Evolutionary conservation across 2,113 vertebrate genomes (phyloP).

Genomic region (Typhlomys cinereus): DNA sequence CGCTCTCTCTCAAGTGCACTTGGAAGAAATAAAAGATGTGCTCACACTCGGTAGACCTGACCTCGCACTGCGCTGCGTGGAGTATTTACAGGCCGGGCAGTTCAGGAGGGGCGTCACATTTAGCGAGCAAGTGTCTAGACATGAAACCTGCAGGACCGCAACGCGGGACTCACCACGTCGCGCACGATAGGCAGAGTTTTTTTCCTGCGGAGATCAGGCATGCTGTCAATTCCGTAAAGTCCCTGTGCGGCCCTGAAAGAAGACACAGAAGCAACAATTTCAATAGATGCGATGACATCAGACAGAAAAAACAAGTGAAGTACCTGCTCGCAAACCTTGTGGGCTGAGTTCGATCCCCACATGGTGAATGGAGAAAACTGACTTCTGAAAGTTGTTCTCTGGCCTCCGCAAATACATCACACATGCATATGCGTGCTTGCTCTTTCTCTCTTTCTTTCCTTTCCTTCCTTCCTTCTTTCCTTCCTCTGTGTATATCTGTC

Average conservation of each 20-base stretch:
- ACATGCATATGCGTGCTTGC: too few relatives aligned
- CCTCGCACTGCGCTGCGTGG: slow-evolving; percentile 27
- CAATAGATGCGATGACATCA: background rate
- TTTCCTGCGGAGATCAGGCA: slow-evolving; percentile 98
- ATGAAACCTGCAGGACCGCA: background rate
- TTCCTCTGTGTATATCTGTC: too few relatives aligned
- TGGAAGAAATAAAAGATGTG: slow-evolving; percentile 17
- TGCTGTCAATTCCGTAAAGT: slow-evolving; percentile 98
- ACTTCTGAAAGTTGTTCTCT: too few relatives aligned
- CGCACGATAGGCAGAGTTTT: slow-evolving; percentile 97
- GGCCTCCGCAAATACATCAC: too few relatives aligned
- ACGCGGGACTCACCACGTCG: slow-evolving; percentile 92
- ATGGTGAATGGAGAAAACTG: too few relatives aligned
- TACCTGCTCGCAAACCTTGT: too few relatives aligned
- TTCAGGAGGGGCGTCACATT: background rate
- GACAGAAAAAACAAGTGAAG: background rate
- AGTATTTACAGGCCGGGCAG: background rate
- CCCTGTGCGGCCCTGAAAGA: slow-evolving; percentile 90
- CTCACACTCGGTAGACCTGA: slow-evolving; percentile 11
- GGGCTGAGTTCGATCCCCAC: too few relatives aligned
- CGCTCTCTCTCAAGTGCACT: background rate
- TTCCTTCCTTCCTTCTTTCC: too few relatives aligned
- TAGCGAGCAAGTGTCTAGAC: background rate
- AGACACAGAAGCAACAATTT: slow-evolving; percentile 57
- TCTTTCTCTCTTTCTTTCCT: too few relatives aligned